A percentile compares a stretch with the other conserved stretches of the same genome.
Evolutionary conservation across 2,113 vertebrate species (phyloP).

Genomic region (Erythrolamprus reginae): DNA sequence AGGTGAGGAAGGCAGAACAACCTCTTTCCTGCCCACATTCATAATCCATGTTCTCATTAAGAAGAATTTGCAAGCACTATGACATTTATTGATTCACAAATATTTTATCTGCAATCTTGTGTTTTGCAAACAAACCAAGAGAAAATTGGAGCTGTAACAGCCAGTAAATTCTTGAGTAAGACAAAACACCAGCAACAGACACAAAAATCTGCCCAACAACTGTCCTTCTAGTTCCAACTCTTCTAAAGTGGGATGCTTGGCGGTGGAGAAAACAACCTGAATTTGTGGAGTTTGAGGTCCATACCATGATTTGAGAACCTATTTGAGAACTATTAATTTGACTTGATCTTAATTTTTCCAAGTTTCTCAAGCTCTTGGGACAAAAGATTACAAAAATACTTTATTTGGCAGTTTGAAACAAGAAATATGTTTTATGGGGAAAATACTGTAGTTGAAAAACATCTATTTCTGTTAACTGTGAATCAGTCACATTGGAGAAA

Average conservation of each 20-base stretch:
- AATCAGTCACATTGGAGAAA: not conserved
- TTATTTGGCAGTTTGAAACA: not conserved
- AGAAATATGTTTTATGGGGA: not conserved
- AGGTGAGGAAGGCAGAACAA: not conserved
- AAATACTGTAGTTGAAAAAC: not conserved
- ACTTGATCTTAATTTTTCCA: not conserved
- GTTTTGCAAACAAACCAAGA: not conserved
- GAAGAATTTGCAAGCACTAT: not conserved
- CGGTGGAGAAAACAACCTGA: accelerated
- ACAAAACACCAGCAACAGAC: not conserved
- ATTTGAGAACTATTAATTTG: not conserved
- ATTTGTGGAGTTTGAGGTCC: not conserved
- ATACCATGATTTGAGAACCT: not conserved
- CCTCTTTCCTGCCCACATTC: not conserved
- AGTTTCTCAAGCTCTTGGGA: not conserved
- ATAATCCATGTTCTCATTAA: not conserved
- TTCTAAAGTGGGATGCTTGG: not conserved
- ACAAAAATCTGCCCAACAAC: not conserved
- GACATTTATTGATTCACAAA: not conserved
- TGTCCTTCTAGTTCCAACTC: not conserved
- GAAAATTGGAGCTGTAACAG: not conserved
- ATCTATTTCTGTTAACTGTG: not conserved
- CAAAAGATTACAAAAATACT: not conserved
- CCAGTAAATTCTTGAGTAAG: not conserved
- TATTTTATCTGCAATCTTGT: not conserved